These are phyloP conservation scores for Catharus fuscescens DNA, from an alignment of 2,113 vertebrate species.

Conservation along the genomic window DNA sequence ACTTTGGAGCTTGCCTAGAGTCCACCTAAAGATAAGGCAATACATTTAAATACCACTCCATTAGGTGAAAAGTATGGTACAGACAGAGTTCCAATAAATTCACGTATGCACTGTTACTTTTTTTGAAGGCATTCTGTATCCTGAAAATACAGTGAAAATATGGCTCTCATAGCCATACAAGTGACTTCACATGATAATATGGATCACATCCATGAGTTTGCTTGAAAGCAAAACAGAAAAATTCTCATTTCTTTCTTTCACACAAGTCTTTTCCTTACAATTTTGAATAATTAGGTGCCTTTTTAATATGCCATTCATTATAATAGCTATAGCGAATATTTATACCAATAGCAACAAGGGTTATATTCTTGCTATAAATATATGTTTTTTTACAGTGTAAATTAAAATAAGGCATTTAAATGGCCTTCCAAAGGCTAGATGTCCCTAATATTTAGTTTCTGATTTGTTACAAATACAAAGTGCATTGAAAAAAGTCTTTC, in stretches of 20 bases:
- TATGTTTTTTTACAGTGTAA: background rate
- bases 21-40: background rate
- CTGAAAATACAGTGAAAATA: background rate
- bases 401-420: background rate
- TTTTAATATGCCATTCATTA: background rate
- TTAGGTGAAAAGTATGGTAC: accelerated
- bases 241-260: background rate
- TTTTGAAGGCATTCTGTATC: background rate
- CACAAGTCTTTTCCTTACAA: background rate
- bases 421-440: background rate
- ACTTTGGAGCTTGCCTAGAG: background rate
- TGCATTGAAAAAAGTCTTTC: background rate
- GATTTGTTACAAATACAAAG: background rate
- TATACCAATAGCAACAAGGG: background rate
- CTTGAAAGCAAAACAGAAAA: background rate
- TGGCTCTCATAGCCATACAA: background rate
- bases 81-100: background rate
- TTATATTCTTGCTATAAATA: background rate
- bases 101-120: background rate
- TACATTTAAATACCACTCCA: background rate
- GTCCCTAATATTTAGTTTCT: background rate
- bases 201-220: background rate
- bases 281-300: background rate
- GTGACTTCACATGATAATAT: background rate
- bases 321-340: background rate